Evolutionary conservation across 2,888 invertebrate species (phyloP), one percentile per base, ranked within the genome.

Genomic region (Heteromurus nitidus): DNA sequence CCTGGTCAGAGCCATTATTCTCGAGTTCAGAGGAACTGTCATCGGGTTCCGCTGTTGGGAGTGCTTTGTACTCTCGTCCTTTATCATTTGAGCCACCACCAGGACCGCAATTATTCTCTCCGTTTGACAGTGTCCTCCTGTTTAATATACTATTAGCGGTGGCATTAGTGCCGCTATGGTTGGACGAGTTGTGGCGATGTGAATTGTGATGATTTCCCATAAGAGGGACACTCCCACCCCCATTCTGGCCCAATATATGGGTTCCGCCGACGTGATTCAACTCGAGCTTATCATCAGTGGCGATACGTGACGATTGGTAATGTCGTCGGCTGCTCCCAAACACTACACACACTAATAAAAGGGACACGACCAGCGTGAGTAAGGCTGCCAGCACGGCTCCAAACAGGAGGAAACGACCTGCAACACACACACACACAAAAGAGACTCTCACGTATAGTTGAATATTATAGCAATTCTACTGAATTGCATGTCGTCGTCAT

Each of bases 281-380:
- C 88, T 94, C 94, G 85, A 95, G 94, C 90, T 94, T 95, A 89
- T 94, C 94, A 88, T 94, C 94, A 9, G 77, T 77, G 0, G 74
- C 28, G 3, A 80, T 69, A n/a, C 83, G 67, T 31, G 80, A 70
- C 7, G 75, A 42, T 68, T 81, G 72, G 58, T 75, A 90, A 16
- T 89, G 88, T 92, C 92, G 88, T 92, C 92, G 88, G 92, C 90
- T 70, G 93, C 92, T 89, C 94, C 91, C 67, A 93, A 91, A 87
- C 85, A 92, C 91, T n/a, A 93, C 93, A 67, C 86, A 87, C 18
- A 84, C 79, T n/a, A 87, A 76, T 20, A 86, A 79, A 36, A 86
- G 72, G 69, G 85, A 86, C 36, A 83, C 83, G 28, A 82, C 76
- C 42, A 87, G 62, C 31, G 93, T 92, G 68, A 94, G 91, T 87